phyloP scores from a whole-genome alignment of 2,797 vertebrate species.

The Muscicapa striata region DNA sequence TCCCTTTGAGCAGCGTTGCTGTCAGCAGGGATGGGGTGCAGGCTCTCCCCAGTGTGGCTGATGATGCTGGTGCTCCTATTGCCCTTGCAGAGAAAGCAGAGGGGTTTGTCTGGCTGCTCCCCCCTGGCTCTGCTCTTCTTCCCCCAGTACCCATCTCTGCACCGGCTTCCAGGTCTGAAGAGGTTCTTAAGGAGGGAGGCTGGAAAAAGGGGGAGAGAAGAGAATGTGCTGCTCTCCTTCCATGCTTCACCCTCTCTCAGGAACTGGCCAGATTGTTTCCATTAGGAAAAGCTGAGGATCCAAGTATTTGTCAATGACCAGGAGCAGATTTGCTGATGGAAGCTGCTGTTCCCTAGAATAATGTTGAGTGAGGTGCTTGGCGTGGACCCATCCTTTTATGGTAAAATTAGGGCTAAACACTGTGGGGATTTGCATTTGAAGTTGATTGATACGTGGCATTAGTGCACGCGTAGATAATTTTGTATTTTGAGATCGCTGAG shows the following conservation, averaged over 20 bases:
- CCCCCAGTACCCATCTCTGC: background rate
- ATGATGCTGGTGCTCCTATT: background rate
- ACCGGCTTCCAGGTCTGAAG: background rate
- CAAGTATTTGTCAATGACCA: constrained; percentile 55
- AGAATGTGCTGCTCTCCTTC: background rate
- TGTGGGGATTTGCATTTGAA: constrained; percentile 29
- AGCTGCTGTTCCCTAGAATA: background rate
- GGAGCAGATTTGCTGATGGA: constrained; percentile 39
- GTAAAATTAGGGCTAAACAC: constrained; percentile 29
- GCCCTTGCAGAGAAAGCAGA: background rate
- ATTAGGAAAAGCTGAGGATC: constrained; percentile 46
- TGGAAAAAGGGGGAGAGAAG: background rate
- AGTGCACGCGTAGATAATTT: constrained; percentile 45
- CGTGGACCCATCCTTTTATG: constrained; percentile 47
- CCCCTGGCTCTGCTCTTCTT: background rate
- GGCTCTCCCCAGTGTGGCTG: background rate
- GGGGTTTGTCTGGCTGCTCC: background rate
- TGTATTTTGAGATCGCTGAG: constrained; percentile 58
- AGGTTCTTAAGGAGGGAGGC: background rate
- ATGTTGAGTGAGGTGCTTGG: constrained; percentile 23
- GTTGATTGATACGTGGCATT: constrained; percentile 64
- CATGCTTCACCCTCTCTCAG: background rate
- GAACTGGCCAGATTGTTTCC: constrained; percentile 42
- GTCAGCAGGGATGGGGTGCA: background rate
- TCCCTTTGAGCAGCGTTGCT: background rate